A percentile compares a stretch with the other conserved stretches of the same genome.
These are phyloP conservation scores for Prosapia bicincta DNA, from an alignment of 2,888 invertebrate genomes.

Conservation along the genomic window DNA sequence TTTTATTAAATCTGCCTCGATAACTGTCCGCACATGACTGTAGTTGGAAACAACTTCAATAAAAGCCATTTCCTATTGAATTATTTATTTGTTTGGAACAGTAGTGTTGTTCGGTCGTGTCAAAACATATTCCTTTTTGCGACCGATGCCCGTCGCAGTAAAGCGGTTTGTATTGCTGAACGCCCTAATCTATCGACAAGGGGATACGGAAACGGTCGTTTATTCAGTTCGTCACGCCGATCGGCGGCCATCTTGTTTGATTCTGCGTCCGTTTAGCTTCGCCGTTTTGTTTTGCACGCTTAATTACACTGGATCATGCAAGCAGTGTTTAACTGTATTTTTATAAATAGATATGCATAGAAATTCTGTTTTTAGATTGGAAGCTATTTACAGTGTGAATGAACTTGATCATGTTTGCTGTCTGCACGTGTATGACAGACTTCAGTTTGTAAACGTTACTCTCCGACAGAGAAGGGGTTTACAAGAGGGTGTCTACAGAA, in stretches of 20 bases:
- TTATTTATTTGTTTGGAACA: too few relatives aligned
- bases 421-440: too few relatives aligned
- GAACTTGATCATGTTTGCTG: too few relatives aligned
- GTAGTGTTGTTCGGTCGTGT: not conserved
- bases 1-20: not conserved
- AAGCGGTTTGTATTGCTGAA: not conserved
- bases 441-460: too few relatives aligned
- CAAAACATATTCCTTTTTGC: not conserved
- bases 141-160: not conserved
- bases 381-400: too few relatives aligned
- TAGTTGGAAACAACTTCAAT: not conserved
- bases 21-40: not conserved
- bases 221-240: not conserved
- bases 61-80: too few relatives aligned
- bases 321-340: too few relatives aligned
- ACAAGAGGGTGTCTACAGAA: too few relatives aligned
- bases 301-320: too few relatives aligned
- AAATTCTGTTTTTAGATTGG: too few relatives aligned
- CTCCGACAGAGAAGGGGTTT: too few relatives aligned
- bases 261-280: not conserved
- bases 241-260: conserved; percentile 20
- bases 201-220: not conserved
- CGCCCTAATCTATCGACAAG: not conserved
- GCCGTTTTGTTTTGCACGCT: not conserved
- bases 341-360: too few relatives aligned